These are phyloP conservation scores for Andrena trimmerana DNA, from an alignment of 2,888 invertebrate species.

Conservation along the genomic window DNA sequence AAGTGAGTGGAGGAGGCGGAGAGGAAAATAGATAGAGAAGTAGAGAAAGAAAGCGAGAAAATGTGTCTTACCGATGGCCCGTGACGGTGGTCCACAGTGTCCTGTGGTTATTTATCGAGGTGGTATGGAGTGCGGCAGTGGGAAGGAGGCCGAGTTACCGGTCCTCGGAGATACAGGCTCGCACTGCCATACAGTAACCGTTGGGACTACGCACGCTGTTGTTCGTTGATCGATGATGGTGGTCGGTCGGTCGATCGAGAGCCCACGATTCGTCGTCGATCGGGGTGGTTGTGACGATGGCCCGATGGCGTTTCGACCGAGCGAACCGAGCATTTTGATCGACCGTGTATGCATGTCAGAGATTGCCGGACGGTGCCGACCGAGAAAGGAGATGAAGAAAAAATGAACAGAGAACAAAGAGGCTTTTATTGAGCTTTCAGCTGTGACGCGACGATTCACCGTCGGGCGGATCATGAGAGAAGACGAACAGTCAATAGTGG, in stretches of 20 bases:
- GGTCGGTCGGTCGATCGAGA: conserved; percentile 70
- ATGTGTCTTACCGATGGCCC: conserved; percentile 82
- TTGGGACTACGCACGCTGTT: conserved; percentile 84
- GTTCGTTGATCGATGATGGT: conserved; percentile 74
- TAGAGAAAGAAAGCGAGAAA: conserved; percentile 64
- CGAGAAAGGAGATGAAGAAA: conserved; percentile 72
- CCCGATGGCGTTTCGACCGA: conserved; percentile 81
- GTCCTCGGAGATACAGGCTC: conserved; percentile 85
- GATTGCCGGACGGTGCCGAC: conserved; percentile 68
- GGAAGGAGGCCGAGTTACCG: conserved; percentile 84
- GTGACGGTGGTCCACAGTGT: conserved; percentile 82
- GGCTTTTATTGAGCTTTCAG: conserved; percentile 17
- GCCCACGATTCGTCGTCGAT: conserved; percentile 71
- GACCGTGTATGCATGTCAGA: conserved; percentile 62
- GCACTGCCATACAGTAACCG: conserved; percentile 85
- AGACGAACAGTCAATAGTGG: conserved; percentile 59
- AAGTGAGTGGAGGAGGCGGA: conserved; percentile 41
- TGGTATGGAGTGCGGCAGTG: conserved; percentile 84
- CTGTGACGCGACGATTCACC: conserved; percentile 8
- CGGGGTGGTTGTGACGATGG: conserved; percentile 67
- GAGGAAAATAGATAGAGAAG: conserved; percentile 16
- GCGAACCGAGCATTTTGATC: conserved; percentile 76
- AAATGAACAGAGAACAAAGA: conserved; percentile 56
- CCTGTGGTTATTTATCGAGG: conserved; percentile 84
- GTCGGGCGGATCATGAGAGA: conserved; percentile 42